Evolutionary conservation across 2,888 invertebrate genomes (phyloP), one percentile per base, ranked within the genome.

Genomic region (Lasioglossum zephyrum): DNA sequence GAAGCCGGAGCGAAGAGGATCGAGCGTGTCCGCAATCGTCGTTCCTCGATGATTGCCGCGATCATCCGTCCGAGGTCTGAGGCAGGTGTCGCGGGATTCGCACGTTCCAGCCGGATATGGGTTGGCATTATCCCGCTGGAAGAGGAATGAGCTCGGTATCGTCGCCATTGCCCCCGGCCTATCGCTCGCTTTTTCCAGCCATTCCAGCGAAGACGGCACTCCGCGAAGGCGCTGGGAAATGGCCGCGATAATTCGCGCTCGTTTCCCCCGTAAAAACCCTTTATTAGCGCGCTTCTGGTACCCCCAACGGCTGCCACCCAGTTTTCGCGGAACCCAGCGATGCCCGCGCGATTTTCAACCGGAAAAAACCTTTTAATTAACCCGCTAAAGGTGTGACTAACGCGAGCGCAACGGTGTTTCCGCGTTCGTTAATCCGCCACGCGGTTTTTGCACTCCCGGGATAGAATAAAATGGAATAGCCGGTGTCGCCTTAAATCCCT

Each of bases 1-100:
- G 91, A 91, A 91, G 41, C 53, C 70, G 31, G 18, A 79, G 63
- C 63, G 63, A 63, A 73, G 81, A 82, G 89, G 81, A 84, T 85
- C 87, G 87, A 91, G 88, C 88, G 87, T 86, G 88, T 88, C 85
- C 79, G 92, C 90, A 92, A 92, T 92, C 91, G 90, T 90, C 89
- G 89, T 91, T 90, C 89, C 88, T 86, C 90, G 92, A 91, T 92
- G 92, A 92, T 92, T 92, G 87, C 91, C 86, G 88, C 81, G 89
- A 89, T 89, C 86, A 81, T 85, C 86, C 85, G 88, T 88, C 87
- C 88, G 75, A 84, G 83, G 84, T 36, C 82, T 84, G 82, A 85
- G 85, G 86, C 91, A 91, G 91, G 91, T 91, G 91, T 91, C 91
- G 87, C 91, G 60, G 82, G 87, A 89, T 89, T 91, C 89, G 91